These are phyloP conservation scores for Hoplias malabaricus DNA, from an alignment of 2,113 vertebrate genomes.

Conservation along the genomic window DNA sequence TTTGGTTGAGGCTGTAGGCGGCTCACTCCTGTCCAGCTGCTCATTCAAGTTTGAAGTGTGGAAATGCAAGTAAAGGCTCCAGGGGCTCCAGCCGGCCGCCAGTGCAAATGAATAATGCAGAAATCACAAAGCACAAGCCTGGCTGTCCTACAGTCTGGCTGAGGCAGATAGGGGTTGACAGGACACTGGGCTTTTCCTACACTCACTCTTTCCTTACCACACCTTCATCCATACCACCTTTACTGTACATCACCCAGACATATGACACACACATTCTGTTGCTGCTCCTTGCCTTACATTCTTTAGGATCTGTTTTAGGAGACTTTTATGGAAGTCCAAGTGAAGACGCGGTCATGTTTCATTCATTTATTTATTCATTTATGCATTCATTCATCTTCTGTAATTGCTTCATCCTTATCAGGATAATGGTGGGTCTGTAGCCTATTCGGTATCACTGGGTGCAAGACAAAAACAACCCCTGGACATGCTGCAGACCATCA, in stretches of 20 bases:
- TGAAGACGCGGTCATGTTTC: no score
- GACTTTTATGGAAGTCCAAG: not conserved
- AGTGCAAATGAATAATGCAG: constrained; percentile 4
- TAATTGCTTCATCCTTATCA: no score
- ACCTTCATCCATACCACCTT: not conserved
- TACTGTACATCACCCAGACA: not conserved
- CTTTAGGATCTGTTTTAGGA: no score
- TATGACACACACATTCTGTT: not conserved
- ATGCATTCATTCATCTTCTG: no score
- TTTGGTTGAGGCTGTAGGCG: not conserved
- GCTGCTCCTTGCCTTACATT: not conserved
- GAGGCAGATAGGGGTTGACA: constrained; percentile 7
- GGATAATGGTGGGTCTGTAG: no score
- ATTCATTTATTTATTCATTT: no score
- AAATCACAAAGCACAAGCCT: not conserved
- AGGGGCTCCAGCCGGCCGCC: not conserved
- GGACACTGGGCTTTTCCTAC: not conserved
- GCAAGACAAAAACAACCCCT: no score
- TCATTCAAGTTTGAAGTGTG: not conserved
- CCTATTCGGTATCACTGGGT: no score
- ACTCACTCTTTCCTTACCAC: not conserved
- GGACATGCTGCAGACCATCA: no score
- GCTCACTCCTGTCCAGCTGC: not conserved
- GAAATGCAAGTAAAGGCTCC: constrained; percentile 7
- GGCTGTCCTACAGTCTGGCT: not conserved